Percentiles rank a stretch among this genome's conserved stretches.
Evolutionary conservation across 2,797 vertebrate genomes (phyloP).

Genomic region (Phrynocephalus forsythii): DNA sequence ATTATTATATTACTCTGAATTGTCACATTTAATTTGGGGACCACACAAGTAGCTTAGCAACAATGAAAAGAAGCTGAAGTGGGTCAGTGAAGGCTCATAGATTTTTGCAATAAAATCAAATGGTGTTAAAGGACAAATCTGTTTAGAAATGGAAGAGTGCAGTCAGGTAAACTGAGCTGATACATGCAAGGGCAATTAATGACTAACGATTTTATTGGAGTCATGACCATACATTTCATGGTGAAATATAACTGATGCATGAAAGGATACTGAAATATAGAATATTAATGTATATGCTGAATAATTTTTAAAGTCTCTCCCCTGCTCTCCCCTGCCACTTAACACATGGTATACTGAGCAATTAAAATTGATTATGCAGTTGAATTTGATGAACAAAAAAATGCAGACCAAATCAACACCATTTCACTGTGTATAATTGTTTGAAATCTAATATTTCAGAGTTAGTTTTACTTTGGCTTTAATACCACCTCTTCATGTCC

Average conservation of each 20-base stretch:
- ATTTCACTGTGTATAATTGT: constrained; percentile 45
- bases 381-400: constrained; percentile 10
- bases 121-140: not conserved
- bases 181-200: not conserved
- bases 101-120: constrained; percentile 15
- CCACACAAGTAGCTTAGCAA: not conserved
- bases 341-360: constrained; percentile 18
- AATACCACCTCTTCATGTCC: not conserved
- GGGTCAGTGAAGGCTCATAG: not conserved
- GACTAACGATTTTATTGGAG: not conserved
- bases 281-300: constrained; percentile 6
- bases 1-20: no score
- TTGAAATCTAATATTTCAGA: constrained; percentile 9
- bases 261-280: constrained; percentile 2
- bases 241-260: constrained; percentile 19
- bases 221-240: constrained; percentile 8
- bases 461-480: not conserved
- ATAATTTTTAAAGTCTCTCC: not conserved
- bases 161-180: not conserved
- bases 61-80: not conserved
- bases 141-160: constrained; percentile 23
- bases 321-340: not conserved
- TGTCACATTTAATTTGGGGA: no score
- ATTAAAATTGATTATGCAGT: not conserved
- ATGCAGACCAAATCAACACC: constrained; percentile 40